Percentiles rank a stretch among this genome's conserved stretches.
Conservation (phyloP, 2,888 invertebrate species). For the Perizoma affinitatum region DNA sequence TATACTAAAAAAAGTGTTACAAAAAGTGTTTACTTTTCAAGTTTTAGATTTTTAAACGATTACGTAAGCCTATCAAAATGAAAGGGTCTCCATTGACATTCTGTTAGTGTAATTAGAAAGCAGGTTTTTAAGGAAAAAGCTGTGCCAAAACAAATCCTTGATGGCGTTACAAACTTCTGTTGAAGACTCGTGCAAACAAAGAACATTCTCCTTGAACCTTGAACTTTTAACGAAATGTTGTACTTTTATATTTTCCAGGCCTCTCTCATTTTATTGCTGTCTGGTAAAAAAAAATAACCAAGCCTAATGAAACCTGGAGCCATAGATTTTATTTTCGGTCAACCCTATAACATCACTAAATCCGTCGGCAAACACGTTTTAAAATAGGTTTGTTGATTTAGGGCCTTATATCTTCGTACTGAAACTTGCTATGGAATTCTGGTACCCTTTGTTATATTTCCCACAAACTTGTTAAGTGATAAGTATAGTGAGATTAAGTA, state of each 20-base stretch:
- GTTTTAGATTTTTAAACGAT: too few species aligned
- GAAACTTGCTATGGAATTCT: constrained; percentile 29
- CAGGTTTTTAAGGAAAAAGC: too few species aligned
- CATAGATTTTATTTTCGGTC: constrained; percentile 32
- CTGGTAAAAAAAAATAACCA: constrained; percentile 15
- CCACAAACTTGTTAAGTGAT: constrained; percentile 28
- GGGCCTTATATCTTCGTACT: constrained; percentile 33
- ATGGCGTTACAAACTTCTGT: too few species aligned
- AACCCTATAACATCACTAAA: constrained; percentile 33
- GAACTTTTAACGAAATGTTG: background rate
- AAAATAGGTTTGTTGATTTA: constrained; percentile 37
- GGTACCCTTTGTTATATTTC: constrained; percentile 26
- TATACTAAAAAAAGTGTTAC: too few species aligned
- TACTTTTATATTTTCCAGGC: constrained; percentile 21
- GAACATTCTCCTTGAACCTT: background rate
- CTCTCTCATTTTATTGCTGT: constrained; percentile 24
- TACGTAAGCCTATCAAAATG: too few species aligned
- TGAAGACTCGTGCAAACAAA: too few species aligned
- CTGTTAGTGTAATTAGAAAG: too few species aligned
- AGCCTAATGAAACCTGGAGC: constrained; percentile 19
- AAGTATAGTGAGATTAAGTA: constrained; percentile 26
- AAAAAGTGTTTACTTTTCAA: too few species aligned
- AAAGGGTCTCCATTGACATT: too few species aligned
- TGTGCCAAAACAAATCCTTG: too few species aligned
- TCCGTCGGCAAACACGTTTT: constrained; percentile 35